A percentile compares a stretch with the other conserved stretches of the same genome.
These are phyloP conservation scores for Nicator chloris DNA, from an alignment of 2,113 vertebrate species.

Conservation along the genomic window DNA sequence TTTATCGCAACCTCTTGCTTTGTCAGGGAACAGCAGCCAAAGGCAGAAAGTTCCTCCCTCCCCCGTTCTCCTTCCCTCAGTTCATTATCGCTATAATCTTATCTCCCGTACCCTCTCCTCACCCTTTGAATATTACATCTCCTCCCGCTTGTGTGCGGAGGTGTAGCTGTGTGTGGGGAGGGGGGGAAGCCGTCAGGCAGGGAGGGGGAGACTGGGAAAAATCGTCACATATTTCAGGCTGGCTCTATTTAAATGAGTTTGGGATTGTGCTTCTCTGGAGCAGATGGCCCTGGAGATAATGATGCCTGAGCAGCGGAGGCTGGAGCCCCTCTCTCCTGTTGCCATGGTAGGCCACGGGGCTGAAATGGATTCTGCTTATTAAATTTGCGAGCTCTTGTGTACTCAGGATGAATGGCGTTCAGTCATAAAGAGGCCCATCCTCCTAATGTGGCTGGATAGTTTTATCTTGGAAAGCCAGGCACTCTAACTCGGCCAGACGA, in stretches of 20 bases:
- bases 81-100: slow-evolving; percentile 43
- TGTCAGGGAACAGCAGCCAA: neutral
- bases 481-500: slow-evolving; percentile 34
- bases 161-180: neutral
- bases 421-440: slow-evolving; percentile 69
- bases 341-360: slow-evolving; percentile 77
- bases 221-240: slow-evolving; percentile 66
- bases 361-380: slow-evolving; percentile 82
- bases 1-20: slow-evolving; percentile 35
- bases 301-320: slow-evolving; percentile 81
- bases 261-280: slow-evolving; percentile 81
- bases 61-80: neutral
- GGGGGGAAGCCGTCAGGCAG: neutral
- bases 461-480: slow-evolving; percentile 81
- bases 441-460: slow-evolving; percentile 61
- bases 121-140: slow-evolving; percentile 42
- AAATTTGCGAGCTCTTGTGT: slow-evolving; percentile 79
- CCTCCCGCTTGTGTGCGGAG: neutral
- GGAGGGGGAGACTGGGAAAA: slow-evolving; percentile 9
- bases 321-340: slow-evolving; percentile 75
- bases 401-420: slow-evolving; percentile 76
- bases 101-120: neutral
- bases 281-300: slow-evolving; percentile 97
- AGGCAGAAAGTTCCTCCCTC: slow-evolving; percentile 46
- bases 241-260: slow-evolving; percentile 79